A percentile compares a stretch with the other conserved stretches of the same genome.
These are phyloP conservation scores for Donacobius atricapilla DNA, from an alignment of 2,113 vertebrate genomes.

Conservation along the genomic window DNA sequence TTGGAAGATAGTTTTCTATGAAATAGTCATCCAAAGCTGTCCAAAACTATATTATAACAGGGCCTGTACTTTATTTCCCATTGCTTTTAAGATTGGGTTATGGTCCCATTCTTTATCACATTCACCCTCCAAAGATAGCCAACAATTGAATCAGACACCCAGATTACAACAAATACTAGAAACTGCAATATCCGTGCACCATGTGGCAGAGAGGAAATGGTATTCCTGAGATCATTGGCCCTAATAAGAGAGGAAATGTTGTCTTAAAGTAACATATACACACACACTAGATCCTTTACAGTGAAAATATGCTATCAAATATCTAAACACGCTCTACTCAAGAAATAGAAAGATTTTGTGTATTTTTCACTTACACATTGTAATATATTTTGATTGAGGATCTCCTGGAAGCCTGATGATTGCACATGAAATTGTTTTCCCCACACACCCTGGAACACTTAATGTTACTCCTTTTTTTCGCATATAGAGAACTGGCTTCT, in stretches of 20 bases:
- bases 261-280: not conserved
- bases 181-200: not conserved
- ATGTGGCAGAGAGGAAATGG: slow-evolving; percentile 29
- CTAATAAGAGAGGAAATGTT: not conserved
- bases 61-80: slow-evolving; percentile 34
- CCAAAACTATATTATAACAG: slow-evolving; percentile 2
- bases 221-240: not conserved
- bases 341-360: not conserved
- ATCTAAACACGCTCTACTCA: not conserved
- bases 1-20: not conserved
- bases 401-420: not conserved
- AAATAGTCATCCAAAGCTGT: slow-evolving; percentile 1
- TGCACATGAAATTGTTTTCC: not conserved
- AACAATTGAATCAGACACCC: slow-evolving; percentile 52
- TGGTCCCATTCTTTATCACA: slow-evolving; percentile 46
- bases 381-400: not conserved
- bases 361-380: not conserved
- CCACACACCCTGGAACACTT: not conserved
- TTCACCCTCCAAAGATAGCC: slow-evolving; percentile 50
- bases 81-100: slow-evolving; percentile 59
- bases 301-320: not conserved
- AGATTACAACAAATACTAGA: slow-evolving; percentile 37
- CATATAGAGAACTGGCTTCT: not conserved
- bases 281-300: not conserved
- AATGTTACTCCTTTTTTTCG: not conserved